Base-by-base conservation (phyloP, 2,888 invertebrate species). In the Deilephila porcellus region DNA sequence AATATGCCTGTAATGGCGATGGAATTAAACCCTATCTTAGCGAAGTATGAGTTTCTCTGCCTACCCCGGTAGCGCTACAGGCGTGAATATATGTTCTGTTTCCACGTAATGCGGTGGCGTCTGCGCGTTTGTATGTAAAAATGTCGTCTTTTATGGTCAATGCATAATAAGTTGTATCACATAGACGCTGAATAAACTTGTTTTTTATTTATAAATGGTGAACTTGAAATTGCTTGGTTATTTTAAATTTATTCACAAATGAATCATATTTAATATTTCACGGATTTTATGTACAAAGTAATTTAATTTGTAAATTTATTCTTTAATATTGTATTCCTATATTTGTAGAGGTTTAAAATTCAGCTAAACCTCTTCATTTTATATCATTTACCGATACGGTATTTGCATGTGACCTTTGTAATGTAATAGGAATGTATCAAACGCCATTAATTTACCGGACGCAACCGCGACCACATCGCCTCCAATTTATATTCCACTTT, bases 361-460 rank as follows among this genome's bases (percentile, higher is more conserved):
- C 25, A 5, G 25, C 52, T 67, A 52, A 52, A 67, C 67, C 67
- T 67, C 67, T 52, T 67, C 67, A 52, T 67, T 67, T 67, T 67
- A 67, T 67, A 67, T 67, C 45, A 67, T 67, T 52, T 67, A 52
- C 52, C 67, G 45, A 67, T 67, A 67, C 14, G 45, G 11, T 4
- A 67, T 67, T 52, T 67, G 20, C 67, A 67, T 67, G 45, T 67
- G 67, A 67, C 25, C 67, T 67, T 67, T 67, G 67, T 67, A 67
- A 45, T 67, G 64, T 45, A 45, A 52, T 67, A 45, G 67, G 17
- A 67, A 67, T 52, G 25, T 63, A 37, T 37, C 37, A 34, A n/a
- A 20, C 17, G 52, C 45, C 17, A 52, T 67, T 67, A 67, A 67
- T 67, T 63, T 63, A 67, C 20, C 45, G 67, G 63, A 34, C 63